Evolutionary conservation across 2,797 vertebrate genomes (phyloP).

Genomic region (Danio jaintianensis): DNA sequence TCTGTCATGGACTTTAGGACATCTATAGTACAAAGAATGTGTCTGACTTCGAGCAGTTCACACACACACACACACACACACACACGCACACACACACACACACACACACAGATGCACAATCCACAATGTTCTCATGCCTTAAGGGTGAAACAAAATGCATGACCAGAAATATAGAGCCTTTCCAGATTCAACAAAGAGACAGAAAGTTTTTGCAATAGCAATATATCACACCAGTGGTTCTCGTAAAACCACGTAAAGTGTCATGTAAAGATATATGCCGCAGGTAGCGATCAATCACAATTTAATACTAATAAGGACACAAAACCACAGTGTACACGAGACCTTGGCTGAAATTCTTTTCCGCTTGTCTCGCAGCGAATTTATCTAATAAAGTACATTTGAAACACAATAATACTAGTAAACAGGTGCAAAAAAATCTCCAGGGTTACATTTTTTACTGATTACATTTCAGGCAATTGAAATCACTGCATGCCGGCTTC

Average conservation of each 20-base stretch:
- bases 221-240: slow-evolving; percentile 12
- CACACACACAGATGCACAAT: slow-evolving; percentile 17
- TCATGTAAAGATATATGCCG: slow-evolving; percentile 23
- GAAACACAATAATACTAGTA: neutral
- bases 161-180: slow-evolving; percentile 31
- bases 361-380: slow-evolving; percentile 16
- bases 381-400: slow-evolving; percentile 8
- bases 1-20: slow-evolving; percentile 48
- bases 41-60: slow-evolving; percentile 10
- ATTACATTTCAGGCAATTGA: slow-evolving; percentile 15
- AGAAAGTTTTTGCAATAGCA: slow-evolving; percentile 9
- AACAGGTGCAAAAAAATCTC: neutral
- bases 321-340: slow-evolving; percentile 17
- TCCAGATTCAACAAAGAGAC: slow-evolving; percentile 8
- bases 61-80: slow-evolving; percentile 5
- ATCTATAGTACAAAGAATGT: slow-evolving; percentile 41
- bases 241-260: slow-evolving; percentile 40
- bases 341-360: slow-evolving; percentile 28
- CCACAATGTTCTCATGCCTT: slow-evolving; percentile 12
- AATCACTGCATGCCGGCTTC: neutral
- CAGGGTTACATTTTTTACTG: neutral
- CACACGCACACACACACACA: slow-evolving; percentile 32
- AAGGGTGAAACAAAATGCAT: slow-evolving; percentile 21
- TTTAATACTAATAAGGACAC: slow-evolving; percentile 33
- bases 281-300: slow-evolving; percentile 36